A percentile compares a stretch with the other conserved stretches of the same genome.
Evolutionary conservation across 2,888 invertebrate species (phyloP).

Genomic region (Arenicola marina): DNA sequence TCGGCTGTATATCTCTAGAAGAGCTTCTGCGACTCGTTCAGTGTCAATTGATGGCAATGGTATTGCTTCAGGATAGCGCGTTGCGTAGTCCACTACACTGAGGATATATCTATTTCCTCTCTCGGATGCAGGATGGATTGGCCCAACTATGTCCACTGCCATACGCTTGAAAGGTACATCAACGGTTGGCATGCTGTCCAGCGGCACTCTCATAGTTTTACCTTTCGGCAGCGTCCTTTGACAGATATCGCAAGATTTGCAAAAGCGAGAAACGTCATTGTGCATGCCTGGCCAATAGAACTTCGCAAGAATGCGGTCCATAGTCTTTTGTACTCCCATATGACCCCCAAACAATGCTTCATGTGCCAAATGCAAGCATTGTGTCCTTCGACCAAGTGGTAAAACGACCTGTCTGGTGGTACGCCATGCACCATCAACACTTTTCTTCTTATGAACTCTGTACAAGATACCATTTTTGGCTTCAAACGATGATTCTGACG

Average conservation of each 20-base stretch:
- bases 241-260: constrained; percentile 13
- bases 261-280: neutral
- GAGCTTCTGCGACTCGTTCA: constrained; percentile 30
- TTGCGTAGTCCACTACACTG: constrained; percentile 28
- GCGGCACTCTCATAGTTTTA: neutral
- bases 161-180: constrained; percentile 10
- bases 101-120: constrained; percentile 32
- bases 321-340: constrained; percentile 2
- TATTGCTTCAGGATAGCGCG: constrained; percentile 15
- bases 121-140: constrained; percentile 26
- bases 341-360: neutral
- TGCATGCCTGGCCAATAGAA: constrained; percentile 5
- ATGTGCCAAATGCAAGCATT: too few species aligned
- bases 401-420: too few species aligned
- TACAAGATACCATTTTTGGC: too few species aligned
- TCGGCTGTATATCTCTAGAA: constrained; percentile 26
- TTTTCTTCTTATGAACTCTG: too few species aligned
- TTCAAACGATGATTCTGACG: too few species aligned
- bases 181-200: constrained; percentile 10
- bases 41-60: constrained; percentile 9
- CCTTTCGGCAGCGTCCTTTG: constrained; percentile 9
- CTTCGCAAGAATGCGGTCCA: neutral
- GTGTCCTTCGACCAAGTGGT: too few species aligned
- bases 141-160: constrained; percentile 14
- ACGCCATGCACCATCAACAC: too few species aligned